These are phyloP conservation scores for Drosophila nr. perissopoda DNA, from an alignment of 2,888 invertebrate species.

Conservation along the genomic window DNA sequence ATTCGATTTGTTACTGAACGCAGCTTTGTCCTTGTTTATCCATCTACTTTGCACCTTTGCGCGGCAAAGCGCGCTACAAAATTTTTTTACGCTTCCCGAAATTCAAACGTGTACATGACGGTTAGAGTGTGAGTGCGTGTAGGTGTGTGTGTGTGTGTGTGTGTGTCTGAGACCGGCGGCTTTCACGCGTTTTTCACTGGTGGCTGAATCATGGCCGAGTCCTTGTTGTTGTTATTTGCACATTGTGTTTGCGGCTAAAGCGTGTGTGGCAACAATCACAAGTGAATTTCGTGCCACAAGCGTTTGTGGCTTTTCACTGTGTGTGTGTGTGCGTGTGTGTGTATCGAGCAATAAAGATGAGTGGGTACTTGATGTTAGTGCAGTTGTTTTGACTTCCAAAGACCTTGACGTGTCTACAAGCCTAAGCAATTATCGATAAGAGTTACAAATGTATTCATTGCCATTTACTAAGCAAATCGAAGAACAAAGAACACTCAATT, in stretches of 20 bases:
- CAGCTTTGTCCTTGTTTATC: conserved; percentile 69
- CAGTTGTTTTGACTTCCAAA: conserved; percentile 47
- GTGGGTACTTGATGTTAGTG: conserved; percentile 74
- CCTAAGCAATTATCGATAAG: conserved; percentile 59
- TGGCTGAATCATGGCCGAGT: conserved; percentile 35
- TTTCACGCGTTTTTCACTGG: conserved; percentile 61
- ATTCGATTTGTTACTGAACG: conserved; percentile 45
- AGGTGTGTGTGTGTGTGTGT: conserved; percentile 7
- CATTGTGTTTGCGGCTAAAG: conserved; percentile 53
- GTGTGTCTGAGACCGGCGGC: conserved; percentile 37
- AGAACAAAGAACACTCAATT: conserved; percentile 10
- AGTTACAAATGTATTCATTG: conserved; percentile 7
- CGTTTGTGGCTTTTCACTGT: not conserved
- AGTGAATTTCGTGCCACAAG: conserved; percentile 38
- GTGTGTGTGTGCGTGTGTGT: not conserved
- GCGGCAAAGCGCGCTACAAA: conserved; percentile 45
- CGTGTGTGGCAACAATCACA: conserved; percentile 62
- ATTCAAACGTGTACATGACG: conserved; percentile 17
- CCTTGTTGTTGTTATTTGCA: conserved; percentile 46
- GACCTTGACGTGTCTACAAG: conserved; percentile 40
- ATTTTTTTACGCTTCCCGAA: conserved; percentile 28
- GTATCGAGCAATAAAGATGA: conserved; percentile 69
- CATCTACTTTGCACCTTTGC: conserved; percentile 71
- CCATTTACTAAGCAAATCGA: conserved; percentile 14
- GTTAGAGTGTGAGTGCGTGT: conserved; percentile 7